Evolutionary conservation across 1,140 invertebrate species (phyloP), one percentile per base, ranked within the genome.

Genomic region (Hesperophylax magnus): DNA sequence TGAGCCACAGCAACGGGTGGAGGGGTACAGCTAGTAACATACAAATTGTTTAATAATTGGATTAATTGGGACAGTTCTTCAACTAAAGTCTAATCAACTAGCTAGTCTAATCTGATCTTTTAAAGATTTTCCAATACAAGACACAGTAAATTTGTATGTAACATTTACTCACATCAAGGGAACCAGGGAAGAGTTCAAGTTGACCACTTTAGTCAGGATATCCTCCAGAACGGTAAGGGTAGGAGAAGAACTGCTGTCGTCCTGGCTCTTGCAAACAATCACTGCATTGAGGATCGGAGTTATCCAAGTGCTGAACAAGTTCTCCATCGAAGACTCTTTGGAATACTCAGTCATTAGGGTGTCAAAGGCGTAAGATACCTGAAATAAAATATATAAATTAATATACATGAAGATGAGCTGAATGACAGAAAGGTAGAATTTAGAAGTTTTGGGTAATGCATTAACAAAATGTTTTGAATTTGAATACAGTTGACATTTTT

Each of bases 331-430:
- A 0, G 82, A 84, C 39, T 85, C 81, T 47, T 77, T 77, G 5
- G 81, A 80, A 78, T 88, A 86, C 24, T 81, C 80, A n/a, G 84
- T 81, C n/a, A 89, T 80, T 0, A 89, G 84, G 0, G 76, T 85
- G 74, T 87, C 87, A 14, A 89, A 84, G 0, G 86, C 84, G n/a
- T 84, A 85, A 9, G 86, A 85, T 0, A 87, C 86, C 88, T 89
- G 79, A 84, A 84, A 80, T 53, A 54, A 47, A 71, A 7, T 8
- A 18, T 34, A 18, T 39, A 39, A 79, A 56, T 20, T 18, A 61
- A 61, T 22, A 61, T 61, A 61, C 7, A 47, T 47, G 9, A 47
- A 47, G 39, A 47, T 2, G 39, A 47, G 39, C 8, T 47, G 34
- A 1, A 47, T 47, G 11, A 14, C 9, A 47, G 39, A 47, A 47